Conservation (phyloP, 2,888 invertebrate species). For the Gisinianus flammeolus region DNA sequence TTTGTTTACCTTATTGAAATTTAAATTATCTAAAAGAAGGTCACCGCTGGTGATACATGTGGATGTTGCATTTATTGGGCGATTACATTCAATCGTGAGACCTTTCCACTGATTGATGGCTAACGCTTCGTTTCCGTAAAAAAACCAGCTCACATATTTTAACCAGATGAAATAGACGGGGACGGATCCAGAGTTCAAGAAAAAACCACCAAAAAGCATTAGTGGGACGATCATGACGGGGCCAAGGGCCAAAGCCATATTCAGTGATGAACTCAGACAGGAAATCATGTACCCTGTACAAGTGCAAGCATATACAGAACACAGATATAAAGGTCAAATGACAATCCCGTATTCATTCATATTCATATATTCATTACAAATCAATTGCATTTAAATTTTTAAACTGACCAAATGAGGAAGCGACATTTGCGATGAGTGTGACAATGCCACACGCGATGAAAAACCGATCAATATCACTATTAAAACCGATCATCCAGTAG, state of each 20-base stretch:
- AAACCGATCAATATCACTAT: conserved; percentile 71
- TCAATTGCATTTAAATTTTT: not conserved
- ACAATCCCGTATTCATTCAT: not conserved
- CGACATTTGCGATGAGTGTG: conserved; percentile 83
- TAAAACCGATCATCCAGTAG: conserved; percentile 89
- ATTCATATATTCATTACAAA: not conserved
- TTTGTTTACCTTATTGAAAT: conserved; percentile 43
- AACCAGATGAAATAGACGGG: conserved; percentile 85
- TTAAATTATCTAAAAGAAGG: conserved; percentile 41
- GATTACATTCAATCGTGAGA: conserved; percentile 68
- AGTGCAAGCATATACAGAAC: not conserved
- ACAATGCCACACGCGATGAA: conserved; percentile 71
- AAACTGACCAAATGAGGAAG: conserved; percentile 88
- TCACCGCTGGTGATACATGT: conserved; percentile 45
- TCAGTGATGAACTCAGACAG: conserved; percentile 78
- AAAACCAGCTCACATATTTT: conserved; percentile 91
- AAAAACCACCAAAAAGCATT: conserved; percentile 96
- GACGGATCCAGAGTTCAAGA: conserved; percentile 81
- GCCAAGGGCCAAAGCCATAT: conserved; percentile 87
- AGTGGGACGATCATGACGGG: conserved; percentile 92
- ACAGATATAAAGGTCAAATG: conserved; percentile 10
- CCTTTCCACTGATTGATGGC: conserved; percentile 88
- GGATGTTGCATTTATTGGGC: conserved; percentile 27
- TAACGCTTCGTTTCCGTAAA: conserved; percentile 87
- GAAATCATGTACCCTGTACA: conserved; percentile 86